Evolutionary conservation across 1,140 invertebrate species (phyloP).

Genomic region (Cephus cinctus): DNA sequence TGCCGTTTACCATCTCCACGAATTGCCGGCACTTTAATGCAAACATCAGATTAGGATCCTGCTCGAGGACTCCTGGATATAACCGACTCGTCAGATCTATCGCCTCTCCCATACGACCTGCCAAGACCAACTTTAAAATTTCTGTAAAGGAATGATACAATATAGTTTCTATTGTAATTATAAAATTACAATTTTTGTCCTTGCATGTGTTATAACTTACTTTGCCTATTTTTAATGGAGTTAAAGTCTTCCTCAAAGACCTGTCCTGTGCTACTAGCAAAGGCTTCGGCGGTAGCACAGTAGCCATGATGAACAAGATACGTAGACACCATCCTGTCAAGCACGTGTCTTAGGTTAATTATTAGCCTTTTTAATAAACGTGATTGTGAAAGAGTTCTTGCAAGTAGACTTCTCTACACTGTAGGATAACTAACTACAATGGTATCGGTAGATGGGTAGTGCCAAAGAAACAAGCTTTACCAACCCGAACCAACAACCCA

Average conservation of each 20-base stretch:
- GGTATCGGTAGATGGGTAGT: too few species aligned
- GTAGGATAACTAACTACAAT: too few species aligned
- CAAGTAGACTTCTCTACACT: too few species aligned
- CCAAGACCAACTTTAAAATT: slow-evolving; percentile 90
- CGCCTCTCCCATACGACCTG: slow-evolving; percentile 92
- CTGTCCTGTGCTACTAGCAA: slow-evolving; percentile 87
- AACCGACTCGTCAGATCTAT: slow-evolving; percentile 85
- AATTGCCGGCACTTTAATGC: slow-evolving; percentile 96
- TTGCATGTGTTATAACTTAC: slow-evolving; percentile 72
- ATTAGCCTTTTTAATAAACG: background rate
- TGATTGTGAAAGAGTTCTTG: background rate
- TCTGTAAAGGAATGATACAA: slow-evolving; percentile 60
- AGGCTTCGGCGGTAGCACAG: slow-evolving; percentile 95
- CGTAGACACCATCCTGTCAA: slow-evolving; percentile 88
- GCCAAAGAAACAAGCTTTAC: too few species aligned
- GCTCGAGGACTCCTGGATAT: slow-evolving; percentile 88
- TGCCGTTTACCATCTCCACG: slow-evolving; percentile 91
- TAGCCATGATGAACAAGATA: slow-evolving; percentile 98
- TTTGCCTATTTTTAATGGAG: slow-evolving; percentile 96
- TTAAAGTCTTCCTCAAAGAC: slow-evolving; percentile 89
- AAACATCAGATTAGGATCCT: slow-evolving; percentile 88
- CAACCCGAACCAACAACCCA: too few species aligned
- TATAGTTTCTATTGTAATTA: too few species aligned
- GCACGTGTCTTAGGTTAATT: slow-evolving; percentile 19
- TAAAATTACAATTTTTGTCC: too few species aligned